Evolutionary conservation across 2,113 vertebrate genomes (phyloP), one percentile per base, ranked within the genome.

Genomic region (Myrmophylax atrothorax): DNA sequence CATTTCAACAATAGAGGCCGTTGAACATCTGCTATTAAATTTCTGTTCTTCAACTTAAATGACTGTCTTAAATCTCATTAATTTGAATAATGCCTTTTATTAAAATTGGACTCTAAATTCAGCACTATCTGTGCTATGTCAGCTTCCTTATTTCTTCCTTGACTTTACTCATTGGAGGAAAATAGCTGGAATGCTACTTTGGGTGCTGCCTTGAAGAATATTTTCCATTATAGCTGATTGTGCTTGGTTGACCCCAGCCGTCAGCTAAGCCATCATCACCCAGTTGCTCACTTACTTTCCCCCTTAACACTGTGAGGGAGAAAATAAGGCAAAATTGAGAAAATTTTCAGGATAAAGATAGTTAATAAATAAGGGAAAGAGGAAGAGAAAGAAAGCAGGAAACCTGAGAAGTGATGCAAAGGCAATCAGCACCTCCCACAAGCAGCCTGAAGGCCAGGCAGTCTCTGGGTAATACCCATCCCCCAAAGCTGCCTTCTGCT

Each of bases 1-100:
- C 14, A 40, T 82, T 67, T 83, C 33, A 79, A 72, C 58, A 76
- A 52, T 37, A 83, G 64, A 44, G 25, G 42, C 91, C 46, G 50
- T 24, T 85, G 89, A 90, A 84, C 33, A 91, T 73, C 56, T 87
- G n/a, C 37, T 76, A 76, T 87, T 94, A 85, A 59, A 59, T 90
- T 93, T 80, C 78, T 95, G 26, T 75, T 93, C 59, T 73, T 74
- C 76, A 84, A 75, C 93, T 96, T 91, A 94, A 94, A 93, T 89
- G 19, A 63, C 66, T 91, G 82, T 88, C 79, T 89, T 84, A 89
- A 90, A 72, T 92, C 79, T 82, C 69, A 91, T 95, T 96, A 91
- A 83, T 88, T 73, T 96, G 69, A 92, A 78, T 95, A 92, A 93
- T 94, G 37, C n/a, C 40, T 90, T 87, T 93, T 58, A 52, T 84